Percentiles rank a stretch among this genome's conserved stretches.
phyloP scores from a whole-genome alignment of 2,888 invertebrate genomes.

The Nemotelus pantherinus region DNA sequence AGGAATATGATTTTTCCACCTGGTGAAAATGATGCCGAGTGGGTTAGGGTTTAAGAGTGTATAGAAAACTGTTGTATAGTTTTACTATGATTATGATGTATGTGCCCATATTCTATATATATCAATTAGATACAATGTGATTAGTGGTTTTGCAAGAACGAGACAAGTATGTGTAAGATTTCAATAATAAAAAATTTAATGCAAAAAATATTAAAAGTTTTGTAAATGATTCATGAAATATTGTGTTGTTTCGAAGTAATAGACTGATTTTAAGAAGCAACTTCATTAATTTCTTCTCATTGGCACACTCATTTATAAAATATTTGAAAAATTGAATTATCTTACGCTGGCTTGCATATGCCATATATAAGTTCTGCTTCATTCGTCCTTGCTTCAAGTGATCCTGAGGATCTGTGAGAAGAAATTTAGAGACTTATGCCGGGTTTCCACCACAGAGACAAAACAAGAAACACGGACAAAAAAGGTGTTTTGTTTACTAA shows the following conservation, averaged over 20 bases:
- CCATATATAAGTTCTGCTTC: no score
- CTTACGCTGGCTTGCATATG: no score
- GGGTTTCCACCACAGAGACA: no score
- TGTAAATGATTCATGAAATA: not conserved
- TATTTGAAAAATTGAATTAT: no score
- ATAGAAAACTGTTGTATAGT: not conserved
- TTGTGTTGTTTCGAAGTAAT: no score
- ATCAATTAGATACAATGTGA: conserved; percentile 6
- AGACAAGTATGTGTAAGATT: conserved; percentile 14
- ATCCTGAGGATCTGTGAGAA: no score
- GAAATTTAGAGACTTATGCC: no score
- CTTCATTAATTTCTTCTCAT: not conserved
- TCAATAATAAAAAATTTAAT: not conserved
- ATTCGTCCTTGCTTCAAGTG: no score
- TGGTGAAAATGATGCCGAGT: conserved; percentile 48
- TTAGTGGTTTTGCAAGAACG: conserved; percentile 17
- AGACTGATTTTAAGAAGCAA: not conserved
- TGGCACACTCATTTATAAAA: no score
- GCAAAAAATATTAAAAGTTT: not conserved
- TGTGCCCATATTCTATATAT: conserved; percentile 3
- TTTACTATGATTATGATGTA: no score
- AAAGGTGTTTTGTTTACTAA: no score
- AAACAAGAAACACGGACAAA: no score
- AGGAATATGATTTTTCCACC: conserved; percentile 28
- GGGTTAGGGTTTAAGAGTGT: conserved; percentile 48